Conservation (phyloP, 2,888 invertebrate species). For the Troides aeacus region DNA sequence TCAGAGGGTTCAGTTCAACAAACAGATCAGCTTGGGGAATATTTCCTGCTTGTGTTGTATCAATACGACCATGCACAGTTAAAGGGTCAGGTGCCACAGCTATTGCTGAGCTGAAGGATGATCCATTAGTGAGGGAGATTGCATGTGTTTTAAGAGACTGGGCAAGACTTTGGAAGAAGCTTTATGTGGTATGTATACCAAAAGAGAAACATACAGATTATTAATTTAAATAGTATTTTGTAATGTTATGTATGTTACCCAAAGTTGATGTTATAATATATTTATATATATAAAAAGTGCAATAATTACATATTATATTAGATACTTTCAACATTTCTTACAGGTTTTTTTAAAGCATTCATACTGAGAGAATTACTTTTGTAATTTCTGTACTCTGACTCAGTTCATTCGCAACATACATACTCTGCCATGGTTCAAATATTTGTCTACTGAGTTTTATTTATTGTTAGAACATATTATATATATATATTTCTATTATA, state of each 20-base stretch:
- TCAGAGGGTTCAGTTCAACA: conserved; percentile 90
- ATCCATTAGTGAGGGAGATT: conserved; percentile 94
- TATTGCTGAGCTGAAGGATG: conserved; percentile 92
- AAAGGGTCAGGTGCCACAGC: conserved; percentile 89
- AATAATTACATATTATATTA: too few species aligned
- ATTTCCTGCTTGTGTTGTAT: conserved; percentile 83
- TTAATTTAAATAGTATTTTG: not conserved
- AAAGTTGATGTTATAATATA: not conserved
- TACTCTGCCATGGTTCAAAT: too few species aligned
- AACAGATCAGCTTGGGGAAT: conserved; percentile 76
- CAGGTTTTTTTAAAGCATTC: too few species aligned
- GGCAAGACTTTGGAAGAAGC: conserved; percentile 94
- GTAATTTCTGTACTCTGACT: too few species aligned
- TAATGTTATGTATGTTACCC: not conserved
- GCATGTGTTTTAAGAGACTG: conserved; percentile 95
- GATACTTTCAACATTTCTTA: not conserved
- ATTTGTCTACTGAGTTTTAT: too few species aligned
- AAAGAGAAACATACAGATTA: not conserved
- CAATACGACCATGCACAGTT: conserved; percentile 90
- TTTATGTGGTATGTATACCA: conserved; percentile 88
- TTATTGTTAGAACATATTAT: too few species aligned
- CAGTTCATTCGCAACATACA: too few species aligned
- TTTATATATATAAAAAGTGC: too few species aligned
- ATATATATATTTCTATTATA: too few species aligned
- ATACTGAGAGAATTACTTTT: too few species aligned